Base-by-base conservation (phyloP, 64 coral and sea anemone genomes). In the Montipora capricornis region DNA sequence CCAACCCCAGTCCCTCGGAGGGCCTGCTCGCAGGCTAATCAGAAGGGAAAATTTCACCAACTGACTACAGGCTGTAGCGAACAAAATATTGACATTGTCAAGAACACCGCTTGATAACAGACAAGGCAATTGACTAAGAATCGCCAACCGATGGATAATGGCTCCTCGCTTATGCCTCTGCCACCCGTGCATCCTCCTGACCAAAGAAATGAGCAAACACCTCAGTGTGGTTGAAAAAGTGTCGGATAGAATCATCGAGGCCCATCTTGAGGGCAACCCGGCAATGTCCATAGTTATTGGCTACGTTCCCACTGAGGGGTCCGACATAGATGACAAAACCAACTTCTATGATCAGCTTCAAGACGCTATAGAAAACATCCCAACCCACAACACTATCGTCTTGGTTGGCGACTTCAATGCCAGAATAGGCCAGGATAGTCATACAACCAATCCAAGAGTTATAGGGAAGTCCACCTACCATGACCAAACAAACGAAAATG, bases 401-500 rank as follows among this genome's bases (percentile, higher is more conserved):
- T 89, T 57, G 76, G 22, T 77, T 24, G 88, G 73, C n/a, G 75
- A 90, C 26, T 8, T 90, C 20, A 90, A 90, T 26, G 76, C 76
- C 5, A 76, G 88, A 76, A 50, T 90, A 8, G 73, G 74, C 4
- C 47, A 20, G 45, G 88, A 80, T 73, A 90, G 6, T 53, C 88
- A 78, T 47, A 52, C 24, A 6, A 59, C 22, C 16, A 6, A 29
- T 55, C 52, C 52, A 58, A 20, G 55, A 87, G 62, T 44, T 58
- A 9, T 70, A 68, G 61, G 64, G 55, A 6, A 67, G 17, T 15
- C 46, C 66, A 68, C 20, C 59, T 87, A 68, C 17, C 29, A 87
- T 55, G 59, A 87, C 29, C 55, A 67, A 15, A 87, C 83, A 58
- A 87, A 73, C 83, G 69, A 71, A 17, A 87, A 24, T 55, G 83